A percentile compares a stretch with the other conserved stretches of the same genome.
Evolutionary conservation across 2,113 vertebrate genomes (phyloP).

Genomic region (Limanda limanda): DNA sequence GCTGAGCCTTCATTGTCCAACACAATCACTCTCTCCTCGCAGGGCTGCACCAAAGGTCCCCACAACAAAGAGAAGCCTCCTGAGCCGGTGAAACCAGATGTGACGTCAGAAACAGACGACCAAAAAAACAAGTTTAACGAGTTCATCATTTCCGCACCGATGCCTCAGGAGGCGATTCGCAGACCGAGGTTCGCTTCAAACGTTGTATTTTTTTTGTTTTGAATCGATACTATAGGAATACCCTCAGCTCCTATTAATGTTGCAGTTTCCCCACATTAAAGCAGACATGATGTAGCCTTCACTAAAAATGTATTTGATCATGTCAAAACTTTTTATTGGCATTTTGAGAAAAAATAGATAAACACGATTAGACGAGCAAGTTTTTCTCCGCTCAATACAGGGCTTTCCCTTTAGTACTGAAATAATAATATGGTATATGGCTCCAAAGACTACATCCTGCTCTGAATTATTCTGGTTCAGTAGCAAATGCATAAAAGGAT

Average conservation of each 20-base stretch:
- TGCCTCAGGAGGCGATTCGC: slow-evolving; percentile 90
- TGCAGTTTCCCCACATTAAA: background rate
- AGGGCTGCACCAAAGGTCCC: slow-evolving; percentile 97
- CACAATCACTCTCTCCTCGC: slow-evolving; percentile 8
- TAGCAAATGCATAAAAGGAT: background rate
- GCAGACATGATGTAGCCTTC: too few species aligned
- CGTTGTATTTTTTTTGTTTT: background rate
- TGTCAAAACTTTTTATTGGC: background rate
- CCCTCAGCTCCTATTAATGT: background rate
- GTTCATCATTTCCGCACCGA: slow-evolving; percentile 93
- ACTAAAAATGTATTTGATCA: background rate
- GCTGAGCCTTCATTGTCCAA: slow-evolving; percentile 1
- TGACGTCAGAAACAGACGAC: slow-evolving; percentile 86
- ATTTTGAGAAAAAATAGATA: background rate
- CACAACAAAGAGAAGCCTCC: slow-evolving; percentile 96
- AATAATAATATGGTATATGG: background rate
- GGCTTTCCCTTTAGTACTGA: too few species aligned
- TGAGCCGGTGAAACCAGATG: slow-evolving; percentile 94
- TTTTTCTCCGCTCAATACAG: background rate
- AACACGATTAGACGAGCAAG: too few species aligned
- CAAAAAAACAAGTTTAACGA: slow-evolving; percentile 92
- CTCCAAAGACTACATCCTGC: background rate
- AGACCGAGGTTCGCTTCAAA: slow-evolving; percentile 89
- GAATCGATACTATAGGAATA: background rate
- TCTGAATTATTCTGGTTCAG: background rate